A percentile compares a stretch with the other conserved stretches of the same genome.
phyloP scores from a whole-genome alignment of 2,113 vertebrate species.

The Eira barbara region DNA sequence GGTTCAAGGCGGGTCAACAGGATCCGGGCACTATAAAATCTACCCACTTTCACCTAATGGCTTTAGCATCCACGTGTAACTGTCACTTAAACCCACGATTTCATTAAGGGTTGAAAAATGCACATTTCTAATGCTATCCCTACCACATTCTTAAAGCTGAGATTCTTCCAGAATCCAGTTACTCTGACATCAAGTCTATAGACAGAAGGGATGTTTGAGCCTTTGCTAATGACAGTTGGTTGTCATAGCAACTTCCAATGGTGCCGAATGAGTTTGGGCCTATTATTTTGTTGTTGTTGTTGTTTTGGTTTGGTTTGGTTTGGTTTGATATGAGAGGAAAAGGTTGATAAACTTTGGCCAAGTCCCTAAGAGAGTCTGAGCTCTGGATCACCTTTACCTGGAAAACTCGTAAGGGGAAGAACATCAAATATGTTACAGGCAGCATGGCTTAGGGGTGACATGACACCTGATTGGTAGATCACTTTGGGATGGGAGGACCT shows the following conservation, averaged over 20 bases:
- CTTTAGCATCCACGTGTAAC: background rate
- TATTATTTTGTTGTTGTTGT: background rate
- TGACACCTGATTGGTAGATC: background rate
- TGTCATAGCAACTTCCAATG: background rate
- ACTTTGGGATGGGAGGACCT: background rate
- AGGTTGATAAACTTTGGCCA: background rate
- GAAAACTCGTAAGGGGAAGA: background rate
- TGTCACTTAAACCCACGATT: background rate
- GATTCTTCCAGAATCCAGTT: background rate
- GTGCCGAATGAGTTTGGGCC: background rate
- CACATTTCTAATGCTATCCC: background rate
- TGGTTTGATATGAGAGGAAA: background rate
- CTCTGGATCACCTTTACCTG: background rate
- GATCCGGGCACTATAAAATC: background rate
- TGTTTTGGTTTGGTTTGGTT: background rate
- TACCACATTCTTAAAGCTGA: background rate
- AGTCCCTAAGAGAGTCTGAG: background rate
- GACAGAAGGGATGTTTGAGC: background rate
- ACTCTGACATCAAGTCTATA: background rate
- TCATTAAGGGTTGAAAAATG: background rate
- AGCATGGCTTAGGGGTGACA: background rate
- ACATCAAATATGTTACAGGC: background rate
- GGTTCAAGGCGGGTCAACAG: accelerated
- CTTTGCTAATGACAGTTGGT: background rate
- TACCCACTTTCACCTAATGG: background rate